These are phyloP conservation scores for Psittacula cyanocephala DNA, from an alignment of 2,113 vertebrate genomes.

Conservation along the genomic window DNA sequence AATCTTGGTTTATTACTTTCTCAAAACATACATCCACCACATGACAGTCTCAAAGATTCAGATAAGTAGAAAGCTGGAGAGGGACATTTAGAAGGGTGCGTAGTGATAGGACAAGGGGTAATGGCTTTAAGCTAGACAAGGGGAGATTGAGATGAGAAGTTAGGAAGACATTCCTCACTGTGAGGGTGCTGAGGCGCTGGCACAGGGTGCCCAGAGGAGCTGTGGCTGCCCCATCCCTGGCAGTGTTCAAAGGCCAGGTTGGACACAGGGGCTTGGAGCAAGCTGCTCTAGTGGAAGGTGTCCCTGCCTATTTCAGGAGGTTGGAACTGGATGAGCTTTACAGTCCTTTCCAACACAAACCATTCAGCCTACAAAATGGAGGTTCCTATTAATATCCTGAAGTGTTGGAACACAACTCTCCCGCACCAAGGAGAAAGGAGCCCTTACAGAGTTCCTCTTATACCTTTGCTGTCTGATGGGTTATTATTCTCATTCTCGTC, in stretches of 20 bases:
- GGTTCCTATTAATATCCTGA: background rate
- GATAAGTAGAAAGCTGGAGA: background rate
- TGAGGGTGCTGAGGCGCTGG: no score
- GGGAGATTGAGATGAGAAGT: background rate
- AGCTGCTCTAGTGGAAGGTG: background rate
- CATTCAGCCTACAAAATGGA: background rate
- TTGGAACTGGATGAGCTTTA: background rate
- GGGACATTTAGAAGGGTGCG: background rate
- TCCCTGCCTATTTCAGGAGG: background rate
- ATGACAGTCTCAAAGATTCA: background rate
- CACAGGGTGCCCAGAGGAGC: no score
- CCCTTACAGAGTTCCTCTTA: background rate
- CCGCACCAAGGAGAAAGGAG: background rate
- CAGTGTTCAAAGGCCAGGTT: background rate
- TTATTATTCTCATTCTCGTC: conserved; percentile 74
- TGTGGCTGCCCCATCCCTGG: background rate
- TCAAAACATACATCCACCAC: background rate
- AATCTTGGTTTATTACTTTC: background rate
- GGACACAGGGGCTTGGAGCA: background rate
- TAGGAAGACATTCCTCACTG: background rate
- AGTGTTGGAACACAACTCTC: background rate
- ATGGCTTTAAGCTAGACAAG: background rate
- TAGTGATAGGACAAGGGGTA: background rate
- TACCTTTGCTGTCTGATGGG: conserved; percentile 76
- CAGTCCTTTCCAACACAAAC: background rate